Conservation (phyloP, 2,113 vertebrate genomes). For the Abramis brama region DNA sequence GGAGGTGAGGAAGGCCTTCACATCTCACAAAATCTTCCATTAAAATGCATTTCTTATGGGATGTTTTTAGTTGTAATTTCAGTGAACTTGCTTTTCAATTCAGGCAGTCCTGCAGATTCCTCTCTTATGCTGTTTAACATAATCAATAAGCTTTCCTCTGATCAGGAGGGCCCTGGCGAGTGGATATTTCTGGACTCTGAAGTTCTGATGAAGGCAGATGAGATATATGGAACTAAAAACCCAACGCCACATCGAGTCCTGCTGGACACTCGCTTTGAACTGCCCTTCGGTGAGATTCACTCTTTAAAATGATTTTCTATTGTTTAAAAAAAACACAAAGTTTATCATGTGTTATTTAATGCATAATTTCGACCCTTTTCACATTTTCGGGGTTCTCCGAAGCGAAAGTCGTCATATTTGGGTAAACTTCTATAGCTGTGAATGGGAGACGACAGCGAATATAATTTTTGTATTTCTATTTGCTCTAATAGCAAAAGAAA, state of each 20-base stretch:
- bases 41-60: background rate
- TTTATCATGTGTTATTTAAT: no score
- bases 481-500: no score
- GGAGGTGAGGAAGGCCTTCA: slow-evolving; percentile 77
- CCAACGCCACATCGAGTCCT: slow-evolving; percentile 90
- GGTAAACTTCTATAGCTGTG: no score
- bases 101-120: background rate
- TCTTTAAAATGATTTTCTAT: background rate
- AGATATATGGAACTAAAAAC: slow-evolving; percentile 95
- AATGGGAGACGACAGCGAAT: no score
- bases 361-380: no score
- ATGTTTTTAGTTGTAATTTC: background rate
- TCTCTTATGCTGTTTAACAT: background rate
- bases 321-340: no score
- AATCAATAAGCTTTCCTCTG: background rate
- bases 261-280: slow-evolving; percentile 92
- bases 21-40: background rate
- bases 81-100: background rate
- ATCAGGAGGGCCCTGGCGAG: slow-evolving; percentile 93
- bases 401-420: no score
- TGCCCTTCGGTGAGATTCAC: slow-evolving; percentile 91
- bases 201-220: slow-evolving; percentile 93
- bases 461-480: no score
- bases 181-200: slow-evolving; percentile 91
- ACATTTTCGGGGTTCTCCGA: no score